A percentile compares a stretch with the other conserved stretches of the same genome.
phyloP scores from a whole-genome alignment of 2,888 invertebrate species.

The Gymnocheta viridis region DNA sequence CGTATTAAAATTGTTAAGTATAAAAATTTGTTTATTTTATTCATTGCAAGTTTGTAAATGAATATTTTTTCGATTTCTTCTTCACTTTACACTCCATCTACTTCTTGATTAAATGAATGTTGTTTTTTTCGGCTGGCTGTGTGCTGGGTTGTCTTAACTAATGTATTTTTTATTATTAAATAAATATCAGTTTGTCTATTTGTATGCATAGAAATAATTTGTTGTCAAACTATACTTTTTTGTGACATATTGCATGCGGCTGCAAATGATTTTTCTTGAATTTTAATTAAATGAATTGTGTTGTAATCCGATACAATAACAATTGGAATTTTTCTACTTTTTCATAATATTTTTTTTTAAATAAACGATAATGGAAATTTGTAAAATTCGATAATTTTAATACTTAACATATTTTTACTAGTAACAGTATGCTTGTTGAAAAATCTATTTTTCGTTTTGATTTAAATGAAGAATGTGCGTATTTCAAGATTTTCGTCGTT shows the following conservation, averaged over 20 bases:
- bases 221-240: constrained; percentile 23
- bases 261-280: background rate
- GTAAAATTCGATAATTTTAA: too few relatives aligned
- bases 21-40: too few relatives aligned
- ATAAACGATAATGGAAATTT: too few relatives aligned
- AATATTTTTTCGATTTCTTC: background rate
- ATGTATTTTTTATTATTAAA: background rate
- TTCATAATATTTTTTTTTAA: background rate
- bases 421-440: too few relatives aligned
- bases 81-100: background rate
- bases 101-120: constrained; percentile 55
- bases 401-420: too few relatives aligned
- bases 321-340: background rate
- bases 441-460: too few relatives aligned
- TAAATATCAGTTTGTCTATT: background rate
- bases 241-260: background rate
- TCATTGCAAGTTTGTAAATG: constrained; percentile 8
- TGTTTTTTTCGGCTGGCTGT: constrained; percentile 8
- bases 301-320: constrained; percentile 22
- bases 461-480: too few relatives aligned
- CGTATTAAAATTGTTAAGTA: background rate
- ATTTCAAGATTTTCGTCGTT: too few relatives aligned
- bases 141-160: background rate
- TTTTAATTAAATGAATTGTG: constrained; percentile 53
- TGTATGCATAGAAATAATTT: constrained; percentile 11